A percentile compares a stretch with the other conserved stretches of the same genome.
These are phyloP conservation scores for Colistium nudipinnis DNA, from an alignment of 2,113 vertebrate species.

Conservation along the genomic window DNA sequence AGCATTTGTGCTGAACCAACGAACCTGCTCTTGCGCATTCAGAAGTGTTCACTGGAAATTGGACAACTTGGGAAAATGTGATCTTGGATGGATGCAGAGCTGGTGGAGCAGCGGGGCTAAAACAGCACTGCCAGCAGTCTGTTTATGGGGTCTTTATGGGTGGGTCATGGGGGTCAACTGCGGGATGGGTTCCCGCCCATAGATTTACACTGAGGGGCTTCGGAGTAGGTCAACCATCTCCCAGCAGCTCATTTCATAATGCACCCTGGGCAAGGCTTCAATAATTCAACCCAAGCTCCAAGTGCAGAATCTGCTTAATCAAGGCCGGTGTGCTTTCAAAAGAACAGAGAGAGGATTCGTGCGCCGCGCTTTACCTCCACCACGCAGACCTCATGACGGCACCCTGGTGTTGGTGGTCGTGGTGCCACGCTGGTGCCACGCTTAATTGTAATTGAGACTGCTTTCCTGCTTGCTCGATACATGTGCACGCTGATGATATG, in stretches of 20 bases:
- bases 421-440: background rate
- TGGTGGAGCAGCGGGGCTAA: conserved; percentile 23
- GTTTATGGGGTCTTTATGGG: conserved; percentile 67
- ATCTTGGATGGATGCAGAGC: conserved; percentile 55
- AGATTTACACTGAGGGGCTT: conserved; percentile 69
- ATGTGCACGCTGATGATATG: background rate
- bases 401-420: conserved; percentile 6
- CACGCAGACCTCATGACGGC: background rate
- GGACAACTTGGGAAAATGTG: conserved; percentile 40
- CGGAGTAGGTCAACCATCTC: conserved; percentile 62
- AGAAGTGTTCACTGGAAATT: conserved; percentile 48
- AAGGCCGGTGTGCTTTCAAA: conserved; percentile 52
- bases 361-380: conserved; percentile 20
- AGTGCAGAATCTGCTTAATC: conserved; percentile 71
- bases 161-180: conserved; percentile 60
- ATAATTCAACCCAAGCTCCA: conserved; percentile 65
- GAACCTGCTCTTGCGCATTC: conserved; percentile 27
- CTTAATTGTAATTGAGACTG: conserved; percentile 22
- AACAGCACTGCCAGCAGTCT: conserved; percentile 67
- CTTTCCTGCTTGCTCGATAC: conserved; percentile 11
- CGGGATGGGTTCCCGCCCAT: conserved; percentile 54
- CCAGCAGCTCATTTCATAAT: conserved; percentile 79
- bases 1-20: conserved; percentile 51
- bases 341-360: conserved; percentile 35
- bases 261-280: conserved; percentile 66